Evolutionary conservation across 2,888 invertebrate genomes (phyloP).

Genomic region (Allophyes oxyacanthae): DNA sequence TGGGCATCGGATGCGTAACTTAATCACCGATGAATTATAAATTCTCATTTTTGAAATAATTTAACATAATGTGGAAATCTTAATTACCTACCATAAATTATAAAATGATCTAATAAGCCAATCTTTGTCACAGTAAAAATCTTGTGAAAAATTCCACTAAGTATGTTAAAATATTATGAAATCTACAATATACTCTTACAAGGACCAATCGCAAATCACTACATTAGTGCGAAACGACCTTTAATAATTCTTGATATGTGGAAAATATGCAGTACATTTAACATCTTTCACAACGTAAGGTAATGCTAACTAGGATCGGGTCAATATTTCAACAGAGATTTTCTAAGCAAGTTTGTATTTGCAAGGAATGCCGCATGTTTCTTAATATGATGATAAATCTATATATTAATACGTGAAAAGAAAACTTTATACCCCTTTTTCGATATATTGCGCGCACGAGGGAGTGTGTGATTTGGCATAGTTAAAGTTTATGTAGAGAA

Average conservation of each 20-base stretch:
- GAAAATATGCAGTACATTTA: slow-evolving; percentile 1
- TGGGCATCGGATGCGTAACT: slow-evolving; percentile 27
- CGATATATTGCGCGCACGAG: too few species aligned
- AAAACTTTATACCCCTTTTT: too few species aligned
- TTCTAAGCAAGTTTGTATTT: slow-evolving; percentile 41
- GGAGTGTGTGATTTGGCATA: too few species aligned
- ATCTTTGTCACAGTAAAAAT: too few species aligned
- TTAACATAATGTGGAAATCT: slow-evolving; percentile 5
- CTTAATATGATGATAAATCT: slow-evolving; percentile 26
- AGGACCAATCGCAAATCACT: too few species aligned
- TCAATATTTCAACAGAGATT: slow-evolving; percentile 30
- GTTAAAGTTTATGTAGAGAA: too few species aligned
- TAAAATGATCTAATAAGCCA: too few species aligned
- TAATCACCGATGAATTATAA: slow-evolving; percentile 27
- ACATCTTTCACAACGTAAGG: slow-evolving; percentile 14
- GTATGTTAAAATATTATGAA: too few species aligned
- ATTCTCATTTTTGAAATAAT: slow-evolving; percentile 23
- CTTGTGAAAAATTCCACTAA: too few species aligned
- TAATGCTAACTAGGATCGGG: slow-evolving; percentile 10
- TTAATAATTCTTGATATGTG: neutral
- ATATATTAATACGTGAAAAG: too few species aligned
- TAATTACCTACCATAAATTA: slow-evolving; percentile 24
- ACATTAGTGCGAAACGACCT: too few species aligned
- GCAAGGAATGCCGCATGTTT: slow-evolving; percentile 25
- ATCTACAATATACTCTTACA: too few species aligned